Evolutionary conservation across 2,113 vertebrate species (phyloP), one percentile per base, ranked within the genome.

Genomic region (Apistogramma diplotaenia): DNA sequence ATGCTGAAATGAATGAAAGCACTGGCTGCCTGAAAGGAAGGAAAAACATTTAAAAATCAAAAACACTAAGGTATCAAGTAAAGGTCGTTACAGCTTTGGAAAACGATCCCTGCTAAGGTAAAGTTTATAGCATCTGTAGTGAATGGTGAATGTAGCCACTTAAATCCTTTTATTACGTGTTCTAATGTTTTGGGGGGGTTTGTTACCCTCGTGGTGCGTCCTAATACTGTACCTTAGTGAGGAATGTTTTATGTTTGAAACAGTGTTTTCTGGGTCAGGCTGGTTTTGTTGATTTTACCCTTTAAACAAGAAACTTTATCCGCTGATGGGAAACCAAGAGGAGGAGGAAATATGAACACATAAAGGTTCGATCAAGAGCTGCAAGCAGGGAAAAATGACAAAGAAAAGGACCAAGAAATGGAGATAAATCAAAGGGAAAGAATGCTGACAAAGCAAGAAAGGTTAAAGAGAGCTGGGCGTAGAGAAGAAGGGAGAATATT

Each of bases 1-100:
- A 74, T 40, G 12, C 19, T 58, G 58, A 81, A 75, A 75, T 78
- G 58, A 87, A 76, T 78, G 60, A 81, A 83, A 78, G 49, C 70
- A 21, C 60, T 82, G 58, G 72, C 37, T 83, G 80, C 60, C 49
- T 29, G 6, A 78, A 51, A 78, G 70, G 65, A 77, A 51, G 51
- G 35, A 23, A 59, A 67, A 61, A 79, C 55, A 67, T 74, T 6
- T 58, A 40, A 56, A 78, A 76, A 61, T 18, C 13, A 65, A 76
- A 82, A 85, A 79, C 25, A 73, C 53, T 10, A 49, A 12, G 73
- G 73, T 77, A n/a, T 27, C 65, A 70, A 70, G 65, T 70, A 70
- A 70, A 51, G 65, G 65, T 51, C 4, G 6, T 31, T 70, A 51
- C 29, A 70, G 75, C 49, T 79, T 85, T 76, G 76, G 72, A 79